phyloP scores from a whole-genome alignment of 2,113 vertebrate species.

The Neomonachus schauinslandi region DNA sequence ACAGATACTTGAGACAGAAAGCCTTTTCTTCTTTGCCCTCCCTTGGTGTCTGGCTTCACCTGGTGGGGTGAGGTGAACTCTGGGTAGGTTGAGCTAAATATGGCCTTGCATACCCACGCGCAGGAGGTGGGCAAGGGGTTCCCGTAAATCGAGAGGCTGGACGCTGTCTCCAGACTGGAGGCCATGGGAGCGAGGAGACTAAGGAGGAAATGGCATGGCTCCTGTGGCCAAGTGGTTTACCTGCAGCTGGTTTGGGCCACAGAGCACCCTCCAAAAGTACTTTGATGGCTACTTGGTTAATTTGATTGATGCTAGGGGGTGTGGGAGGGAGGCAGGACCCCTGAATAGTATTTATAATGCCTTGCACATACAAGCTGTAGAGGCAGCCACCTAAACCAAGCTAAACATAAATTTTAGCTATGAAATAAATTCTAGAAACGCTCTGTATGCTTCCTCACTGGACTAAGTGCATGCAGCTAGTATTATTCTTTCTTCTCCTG shows the following conservation, averaged over 20 bases:
- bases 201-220: constrained; percentile 65
- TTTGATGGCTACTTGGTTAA: constrained; percentile 63
- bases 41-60: constrained; percentile 69
- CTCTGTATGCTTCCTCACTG: neutral
- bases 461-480: neutral
- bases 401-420: constrained; percentile 56
- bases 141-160: constrained; percentile 57
- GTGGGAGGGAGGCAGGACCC: constrained; percentile 33
- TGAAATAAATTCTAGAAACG: constrained; percentile 59
- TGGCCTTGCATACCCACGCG: neutral
- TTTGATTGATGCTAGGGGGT: constrained; percentile 67
- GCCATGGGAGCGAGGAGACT: constrained; percentile 18
- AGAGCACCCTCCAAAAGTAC: constrained; percentile 36
- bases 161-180: neutral
- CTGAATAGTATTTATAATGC: constrained; percentile 61
- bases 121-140: constrained; percentile 19
- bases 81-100: constrained; percentile 68
- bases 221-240: constrained; percentile 65
- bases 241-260: constrained; percentile 47
- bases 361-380: constrained; percentile 40
- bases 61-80: constrained; percentile 56
- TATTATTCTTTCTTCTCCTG: neutral
- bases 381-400: constrained; percentile 63
- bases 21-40: constrained; percentile 74
- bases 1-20: constrained; percentile 75